Conservation (phyloP, 2,797 vertebrate species). For the Brachyrhaphis roseni region DNA sequence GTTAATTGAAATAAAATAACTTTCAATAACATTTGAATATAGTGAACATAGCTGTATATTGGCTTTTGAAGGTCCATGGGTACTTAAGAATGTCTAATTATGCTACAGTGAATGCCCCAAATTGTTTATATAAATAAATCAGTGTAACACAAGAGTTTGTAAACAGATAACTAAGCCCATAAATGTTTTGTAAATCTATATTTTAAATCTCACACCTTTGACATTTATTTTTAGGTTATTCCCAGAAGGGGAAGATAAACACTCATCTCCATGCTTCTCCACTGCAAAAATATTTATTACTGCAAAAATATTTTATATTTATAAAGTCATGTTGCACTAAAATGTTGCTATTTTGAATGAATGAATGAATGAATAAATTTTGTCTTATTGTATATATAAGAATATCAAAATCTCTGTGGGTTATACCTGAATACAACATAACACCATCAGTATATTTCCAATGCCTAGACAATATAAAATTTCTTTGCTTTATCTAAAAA, state of each 20-base stretch:
- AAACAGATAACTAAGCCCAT: neutral
- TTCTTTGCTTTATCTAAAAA: neutral
- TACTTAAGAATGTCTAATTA: neutral
- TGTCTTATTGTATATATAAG: no score
- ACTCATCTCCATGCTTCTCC: neutral
- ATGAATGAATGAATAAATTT: neutral
- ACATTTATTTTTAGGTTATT: neutral
- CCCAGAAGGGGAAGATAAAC: neutral
- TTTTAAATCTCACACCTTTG: neutral
- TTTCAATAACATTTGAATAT: neutral
- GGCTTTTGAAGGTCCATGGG: no score
- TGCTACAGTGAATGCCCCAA: neutral
- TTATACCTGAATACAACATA: neutral
- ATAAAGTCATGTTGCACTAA: neutral
- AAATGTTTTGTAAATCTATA: neutral
- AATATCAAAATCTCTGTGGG: neutral
- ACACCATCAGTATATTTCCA: neutral
- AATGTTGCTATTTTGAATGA: neutral
- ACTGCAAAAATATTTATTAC: neutral
- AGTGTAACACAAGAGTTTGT: neutral
- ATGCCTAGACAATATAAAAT: neutral
- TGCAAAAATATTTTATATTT: neutral
- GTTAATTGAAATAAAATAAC: neutral
- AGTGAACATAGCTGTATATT: neutral
- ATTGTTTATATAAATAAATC: neutral